Base-by-base conservation (phyloP, 2,888 invertebrate species). In the Caenorhabditis macrosperma region DNA sequence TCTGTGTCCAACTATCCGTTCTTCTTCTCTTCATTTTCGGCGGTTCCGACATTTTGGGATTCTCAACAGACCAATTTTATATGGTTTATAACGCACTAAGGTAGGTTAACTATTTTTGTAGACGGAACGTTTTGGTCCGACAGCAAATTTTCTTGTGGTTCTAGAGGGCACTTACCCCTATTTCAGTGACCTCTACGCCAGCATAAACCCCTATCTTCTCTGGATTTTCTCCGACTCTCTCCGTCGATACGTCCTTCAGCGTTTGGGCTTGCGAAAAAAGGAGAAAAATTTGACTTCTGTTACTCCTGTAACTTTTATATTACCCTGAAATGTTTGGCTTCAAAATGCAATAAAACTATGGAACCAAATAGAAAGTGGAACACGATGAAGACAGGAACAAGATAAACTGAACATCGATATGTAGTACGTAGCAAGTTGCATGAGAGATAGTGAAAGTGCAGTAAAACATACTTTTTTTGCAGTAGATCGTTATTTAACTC, bases 141-240 rank as follows among this genome's bases (percentile, higher is more conserved):
- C n/a, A n/a, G n/a, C n/a, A n/a, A n/a, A n/a, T n/a, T n/a, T n/a
- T n/a, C n/a, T n/a, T n/a, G n/a, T n/a, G n/a, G n/a, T n/a, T n/a
- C n/a, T n/a, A n/a, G n/a, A n/a, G n/a, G n/a, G n/a, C n/a, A n/a
- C n/a, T n/a, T n/a, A n/a, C n/a, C n/a, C n/a, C n/a, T n/a, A n/a
- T 63, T 72, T 48, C 72, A 72, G 76, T 38, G 76, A 77, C 28
- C 22, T 77, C 4, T 77, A 77, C 50, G 76, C 76, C 24, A 68
- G 76, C 48, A 69, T 77, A 6, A 77, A 77, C 30, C 76, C 76
- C 9, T 77, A 77, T 48, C 44, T 77, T 7, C 63, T 77, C 0
- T 77, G 76, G 76, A 69, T 77, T 22, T 77, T 77, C 55, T 77
- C 76, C 4, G 67, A 77, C 30, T 61, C 61, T 10, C 57, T 77